These are phyloP conservation scores for Malacoraja senta DNA, from an alignment of 2,797 vertebrate species.

Conservation along the genomic window DNA sequence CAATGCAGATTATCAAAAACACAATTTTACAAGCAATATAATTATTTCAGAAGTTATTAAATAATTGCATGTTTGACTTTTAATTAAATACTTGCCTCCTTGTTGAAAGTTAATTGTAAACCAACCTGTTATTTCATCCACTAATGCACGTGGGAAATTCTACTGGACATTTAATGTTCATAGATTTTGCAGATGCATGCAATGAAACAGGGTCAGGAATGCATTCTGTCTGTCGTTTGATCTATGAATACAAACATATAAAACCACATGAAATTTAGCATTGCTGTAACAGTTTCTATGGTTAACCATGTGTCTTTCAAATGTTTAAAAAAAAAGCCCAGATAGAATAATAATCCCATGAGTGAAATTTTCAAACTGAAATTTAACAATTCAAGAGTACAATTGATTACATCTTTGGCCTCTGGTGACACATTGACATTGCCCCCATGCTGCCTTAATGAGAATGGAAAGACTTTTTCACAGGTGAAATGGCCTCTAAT, in stretches of 20 bases:
- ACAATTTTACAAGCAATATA: neutral
- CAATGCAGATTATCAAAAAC: neutral
- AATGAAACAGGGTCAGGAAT: neutral
- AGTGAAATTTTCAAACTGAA: conserved; percentile 27
- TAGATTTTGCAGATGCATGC: neutral
- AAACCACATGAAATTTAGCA: neutral
- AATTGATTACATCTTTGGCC: conserved; percentile 14
- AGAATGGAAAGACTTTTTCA: conserved; percentile 8
- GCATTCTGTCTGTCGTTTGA: neutral
- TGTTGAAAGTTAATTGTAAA: neutral
- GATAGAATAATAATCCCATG: conserved; percentile 1
- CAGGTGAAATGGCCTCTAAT: neutral
- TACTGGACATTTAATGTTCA: neutral
- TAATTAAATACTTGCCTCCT: neutral
- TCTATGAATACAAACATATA: neutral
- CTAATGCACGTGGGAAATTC: neutral
- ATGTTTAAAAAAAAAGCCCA: neutral
- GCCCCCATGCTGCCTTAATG: neutral
- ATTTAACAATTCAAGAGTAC: conserved; percentile 19
- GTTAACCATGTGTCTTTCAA: neutral
- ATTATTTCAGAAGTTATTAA: neutral
- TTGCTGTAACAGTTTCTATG: neutral
- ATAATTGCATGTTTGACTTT: neutral
- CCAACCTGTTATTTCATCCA: neutral
- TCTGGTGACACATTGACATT: conserved; percentile 10